Evolutionary conservation across 2,888 invertebrate species (phyloP).

Genomic region (Netelia inedita): DNA sequence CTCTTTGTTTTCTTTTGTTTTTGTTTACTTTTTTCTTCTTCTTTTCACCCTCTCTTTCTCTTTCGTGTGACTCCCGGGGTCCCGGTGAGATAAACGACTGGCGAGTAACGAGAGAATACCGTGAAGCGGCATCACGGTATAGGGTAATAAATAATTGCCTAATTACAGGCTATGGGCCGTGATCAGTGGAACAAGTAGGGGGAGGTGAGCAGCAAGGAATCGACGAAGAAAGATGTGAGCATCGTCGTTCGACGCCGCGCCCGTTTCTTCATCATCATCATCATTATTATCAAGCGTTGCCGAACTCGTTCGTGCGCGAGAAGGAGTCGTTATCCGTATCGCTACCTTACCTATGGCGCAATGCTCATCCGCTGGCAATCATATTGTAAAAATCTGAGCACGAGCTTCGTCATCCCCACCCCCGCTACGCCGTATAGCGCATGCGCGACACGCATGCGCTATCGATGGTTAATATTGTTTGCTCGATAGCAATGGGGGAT

Average conservation of each 20-base stretch:
- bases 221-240: constrained; percentile 31
- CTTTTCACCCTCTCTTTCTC: constrained; percentile 15
- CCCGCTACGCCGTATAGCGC: too few species aligned
- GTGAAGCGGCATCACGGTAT: constrained; percentile 24
- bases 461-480: too few species aligned
- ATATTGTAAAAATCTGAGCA: constrained; percentile 53
- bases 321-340: not conserved
- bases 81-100: constrained; percentile 61
- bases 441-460: too few species aligned
- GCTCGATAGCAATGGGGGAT: too few species aligned
- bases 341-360: not conserved
- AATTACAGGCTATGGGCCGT: constrained; percentile 64
- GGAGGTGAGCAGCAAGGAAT: constrained; percentile 10
- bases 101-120: constrained; percentile 52
- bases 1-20: too few species aligned
- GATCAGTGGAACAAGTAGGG: constrained; percentile 53
- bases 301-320: constrained; percentile 14
- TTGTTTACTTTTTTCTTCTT: not conserved
- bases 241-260: constrained; percentile 28
- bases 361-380: constrained; percentile 23
- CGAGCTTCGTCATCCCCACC: constrained; percentile 37
- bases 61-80: constrained; percentile 43
- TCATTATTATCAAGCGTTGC: constrained; percentile 21
- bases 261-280: constrained; percentile 33
- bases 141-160: constrained; percentile 69